Percentiles rank a stretch among this genome's conserved stretches.
Evolutionary conservation across 1,140 invertebrate species (phyloP).

Genomic region (Nasonia vitripennis): DNA sequence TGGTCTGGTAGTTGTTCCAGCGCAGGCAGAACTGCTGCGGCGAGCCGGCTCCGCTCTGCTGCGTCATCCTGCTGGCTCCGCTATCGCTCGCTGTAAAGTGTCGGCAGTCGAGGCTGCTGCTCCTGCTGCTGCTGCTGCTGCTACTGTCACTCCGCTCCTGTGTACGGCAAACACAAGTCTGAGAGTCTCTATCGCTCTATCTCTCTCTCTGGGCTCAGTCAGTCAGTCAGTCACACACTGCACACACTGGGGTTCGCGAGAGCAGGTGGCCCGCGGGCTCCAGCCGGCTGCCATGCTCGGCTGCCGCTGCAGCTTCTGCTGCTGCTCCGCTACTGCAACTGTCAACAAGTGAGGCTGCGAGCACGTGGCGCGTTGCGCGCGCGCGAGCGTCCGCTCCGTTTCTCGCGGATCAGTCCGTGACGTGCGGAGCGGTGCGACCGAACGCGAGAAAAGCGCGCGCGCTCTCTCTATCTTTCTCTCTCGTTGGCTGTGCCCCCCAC

Average conservation of each 20-base stretch:
- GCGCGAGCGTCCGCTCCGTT: neutral
- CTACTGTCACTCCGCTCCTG: too few species aligned
- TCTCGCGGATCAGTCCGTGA: too few species aligned
- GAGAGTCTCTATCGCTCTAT: neutral
- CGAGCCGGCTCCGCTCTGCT: slow-evolving; percentile 74
- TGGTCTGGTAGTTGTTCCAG: slow-evolving; percentile 96
- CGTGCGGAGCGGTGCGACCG: too few species aligned
- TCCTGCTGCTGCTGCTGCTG: too few species aligned
- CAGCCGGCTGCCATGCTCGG: slow-evolving; percentile 48
- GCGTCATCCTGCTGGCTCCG: slow-evolving; percentile 64
- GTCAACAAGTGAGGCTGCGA: slow-evolving; percentile 2
- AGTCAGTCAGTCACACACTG: slow-evolving; percentile 9
- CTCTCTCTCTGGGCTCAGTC: neutral
- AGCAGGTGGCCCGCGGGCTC: slow-evolving; percentile 30
- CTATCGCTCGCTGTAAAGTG: neutral
- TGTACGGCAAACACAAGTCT: neutral
- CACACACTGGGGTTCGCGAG: neutral
- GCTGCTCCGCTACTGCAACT: slow-evolving; percentile 7
- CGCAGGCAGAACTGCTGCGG: slow-evolving; percentile 89
- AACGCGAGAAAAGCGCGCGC: neutral
- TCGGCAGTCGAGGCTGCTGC: neutral
- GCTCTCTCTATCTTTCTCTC: neutral
- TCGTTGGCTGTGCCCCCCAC: neutral
- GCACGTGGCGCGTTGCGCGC: neutral
- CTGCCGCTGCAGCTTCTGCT: slow-evolving; percentile 29